These are phyloP conservation scores for Emys orbicularis DNA, from an alignment of 2,797 vertebrate species.

Conservation along the genomic window DNA sequence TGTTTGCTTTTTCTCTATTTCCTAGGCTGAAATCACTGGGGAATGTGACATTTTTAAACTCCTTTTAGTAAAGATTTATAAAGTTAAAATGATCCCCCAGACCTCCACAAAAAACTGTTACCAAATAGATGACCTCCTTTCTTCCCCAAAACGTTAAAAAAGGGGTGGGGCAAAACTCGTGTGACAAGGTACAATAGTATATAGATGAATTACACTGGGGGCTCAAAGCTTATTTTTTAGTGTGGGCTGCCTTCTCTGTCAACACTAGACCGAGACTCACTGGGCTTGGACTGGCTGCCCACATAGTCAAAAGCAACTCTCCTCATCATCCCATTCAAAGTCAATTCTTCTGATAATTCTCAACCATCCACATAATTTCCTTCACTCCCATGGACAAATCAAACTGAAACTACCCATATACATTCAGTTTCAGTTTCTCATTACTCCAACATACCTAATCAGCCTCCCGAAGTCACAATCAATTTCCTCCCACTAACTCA, in stretches of 20 bases:
- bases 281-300: not conserved
- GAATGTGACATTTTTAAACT: not conserved
- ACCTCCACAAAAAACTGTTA: not conserved
- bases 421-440: not conserved
- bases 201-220: not conserved
- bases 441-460: not conserved
- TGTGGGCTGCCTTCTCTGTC: not conserved
- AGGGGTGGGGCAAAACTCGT: not conserved
- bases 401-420: not conserved
- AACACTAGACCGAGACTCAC: not conserved
- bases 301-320: fast-evolving
- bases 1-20: not conserved
- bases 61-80: not conserved
- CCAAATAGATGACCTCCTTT: not conserved
- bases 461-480: not conserved
- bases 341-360: not conserved
- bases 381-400: not conserved
- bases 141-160: not conserved
- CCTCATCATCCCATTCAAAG: not conserved
- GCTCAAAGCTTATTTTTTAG: not conserved
- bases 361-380: not conserved
- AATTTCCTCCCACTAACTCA: not conserved
- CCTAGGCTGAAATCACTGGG: not conserved
- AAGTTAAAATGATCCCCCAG: not conserved
- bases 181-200: not conserved